phyloP scores from a whole-genome alignment of 2,113 vertebrate genomes.

The Polypterus bichir region DNA sequence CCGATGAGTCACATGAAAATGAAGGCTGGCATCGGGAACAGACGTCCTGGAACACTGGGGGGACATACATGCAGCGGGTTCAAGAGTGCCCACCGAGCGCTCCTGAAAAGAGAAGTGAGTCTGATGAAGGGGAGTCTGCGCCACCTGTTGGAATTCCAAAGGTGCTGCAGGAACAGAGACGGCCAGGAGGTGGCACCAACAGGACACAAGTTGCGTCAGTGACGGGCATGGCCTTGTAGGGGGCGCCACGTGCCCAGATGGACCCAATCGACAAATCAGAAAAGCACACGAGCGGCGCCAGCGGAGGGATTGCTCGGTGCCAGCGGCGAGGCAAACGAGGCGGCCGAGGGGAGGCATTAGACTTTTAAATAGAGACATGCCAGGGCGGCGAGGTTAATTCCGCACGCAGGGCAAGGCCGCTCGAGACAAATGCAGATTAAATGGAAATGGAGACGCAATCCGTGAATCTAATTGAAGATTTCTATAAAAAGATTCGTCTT shows the following conservation, averaged over 20 bases:
- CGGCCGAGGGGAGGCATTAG: background rate
- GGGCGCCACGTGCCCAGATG: background rate
- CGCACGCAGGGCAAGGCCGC: background rate
- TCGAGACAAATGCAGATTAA: background rate
- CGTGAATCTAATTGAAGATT: slow-evolving; percentile 1
- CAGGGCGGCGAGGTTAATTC: background rate
- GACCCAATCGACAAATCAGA: background rate
- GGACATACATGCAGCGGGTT: too few relatives aligned
- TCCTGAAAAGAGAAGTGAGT: too few relatives aligned
- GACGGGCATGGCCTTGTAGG: background rate
- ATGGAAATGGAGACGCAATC: background rate
- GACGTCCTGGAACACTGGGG: too few relatives aligned
- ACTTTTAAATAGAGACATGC: slow-evolving; percentile 1
- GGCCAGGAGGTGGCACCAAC: background rate
- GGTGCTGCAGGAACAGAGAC: slow-evolving; percentile 10
- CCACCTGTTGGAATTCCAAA: too few relatives aligned
- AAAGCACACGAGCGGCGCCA: background rate
- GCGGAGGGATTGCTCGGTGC: background rate
- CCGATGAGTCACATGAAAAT: background rate
- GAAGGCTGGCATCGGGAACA: too few relatives aligned
- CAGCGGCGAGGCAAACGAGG: too few relatives aligned
- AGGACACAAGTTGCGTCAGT: background rate
- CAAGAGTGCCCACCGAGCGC: too few relatives aligned
- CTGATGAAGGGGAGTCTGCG: too few relatives aligned
- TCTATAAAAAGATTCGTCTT: background rate